A percentile compares a stretch with the other conserved stretches of the same genome.
Evolutionary conservation across 2,797 vertebrate species (phyloP).

Genomic region (Synaphobranchus kaupii): DNA sequence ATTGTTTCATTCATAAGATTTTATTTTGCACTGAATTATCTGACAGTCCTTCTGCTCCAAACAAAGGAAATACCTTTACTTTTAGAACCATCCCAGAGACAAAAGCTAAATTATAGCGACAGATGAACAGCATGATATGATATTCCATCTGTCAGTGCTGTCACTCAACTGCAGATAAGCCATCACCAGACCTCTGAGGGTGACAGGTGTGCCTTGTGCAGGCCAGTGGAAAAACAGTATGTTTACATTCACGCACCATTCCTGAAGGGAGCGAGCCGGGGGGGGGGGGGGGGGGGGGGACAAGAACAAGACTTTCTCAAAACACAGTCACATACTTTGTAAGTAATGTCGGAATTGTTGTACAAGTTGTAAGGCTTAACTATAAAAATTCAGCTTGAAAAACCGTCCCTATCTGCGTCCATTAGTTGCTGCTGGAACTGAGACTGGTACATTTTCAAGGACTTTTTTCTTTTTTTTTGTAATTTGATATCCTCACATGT

Average conservation of each 20-base stretch:
- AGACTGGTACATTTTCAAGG: conserved; percentile 65
- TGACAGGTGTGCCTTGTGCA: background rate
- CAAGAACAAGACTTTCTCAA: background rate
- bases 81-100: background rate
- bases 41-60: background rate
- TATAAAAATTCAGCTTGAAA: background rate
- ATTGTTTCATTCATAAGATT: background rate
- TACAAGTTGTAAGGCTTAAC: background rate
- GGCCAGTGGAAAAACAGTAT: background rate
- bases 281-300: background rate
- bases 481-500: conserved; percentile 59
- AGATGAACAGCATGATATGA: conserved; percentile 3
- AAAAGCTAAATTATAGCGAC: background rate
- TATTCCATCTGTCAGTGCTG: conserved; percentile 15
- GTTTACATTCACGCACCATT: background rate
- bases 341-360: background rate
- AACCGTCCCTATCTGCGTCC: background rate
- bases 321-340: background rate
- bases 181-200: conserved; percentile 4
- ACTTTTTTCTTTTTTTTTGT: conserved; percentile 54
- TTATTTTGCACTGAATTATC: background rate
- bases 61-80: background rate
- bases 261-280: background rate
- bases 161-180: conserved; percentile 35
- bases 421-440: conserved; percentile 69